A percentile compares a stretch with the other conserved stretches of the same genome.
Conservation (phyloP, 2,113 vertebrate species). For the Triplophysa tibetana region DNA sequence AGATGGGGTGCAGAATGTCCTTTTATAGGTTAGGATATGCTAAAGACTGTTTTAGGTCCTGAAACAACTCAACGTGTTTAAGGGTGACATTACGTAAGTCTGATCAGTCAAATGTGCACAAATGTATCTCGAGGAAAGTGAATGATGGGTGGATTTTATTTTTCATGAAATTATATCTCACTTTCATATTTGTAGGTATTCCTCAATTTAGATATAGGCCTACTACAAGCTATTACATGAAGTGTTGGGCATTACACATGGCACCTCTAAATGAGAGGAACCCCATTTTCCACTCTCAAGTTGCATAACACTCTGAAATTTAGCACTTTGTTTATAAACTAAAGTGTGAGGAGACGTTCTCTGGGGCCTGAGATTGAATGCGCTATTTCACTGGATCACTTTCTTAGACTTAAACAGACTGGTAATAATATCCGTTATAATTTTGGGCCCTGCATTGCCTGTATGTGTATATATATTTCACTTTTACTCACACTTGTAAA, state of each 20-base stretch:
- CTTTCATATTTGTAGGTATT: no score
- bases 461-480: no score
- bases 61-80: constrained; percentile 11
- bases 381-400: background rate
- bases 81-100: background rate
- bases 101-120: background rate
- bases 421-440: no score
- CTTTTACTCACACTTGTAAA: no score
- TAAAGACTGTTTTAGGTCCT: background rate
- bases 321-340: background rate
- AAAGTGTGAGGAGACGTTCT: background rate
- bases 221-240: no score
- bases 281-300: background rate
- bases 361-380: background rate
- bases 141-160: background rate
- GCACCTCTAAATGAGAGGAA: background rate
- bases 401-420: no score
- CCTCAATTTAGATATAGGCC: no score
- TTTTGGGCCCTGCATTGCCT: no score
- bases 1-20: background rate
- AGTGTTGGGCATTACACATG: no score
- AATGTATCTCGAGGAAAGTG: background rate
- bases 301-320: background rate
- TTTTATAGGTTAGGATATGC: background rate
- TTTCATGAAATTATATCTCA: no score